Conservation (phyloP, 2,888 invertebrate genomes). For the Rotaria macrura region DNA sequence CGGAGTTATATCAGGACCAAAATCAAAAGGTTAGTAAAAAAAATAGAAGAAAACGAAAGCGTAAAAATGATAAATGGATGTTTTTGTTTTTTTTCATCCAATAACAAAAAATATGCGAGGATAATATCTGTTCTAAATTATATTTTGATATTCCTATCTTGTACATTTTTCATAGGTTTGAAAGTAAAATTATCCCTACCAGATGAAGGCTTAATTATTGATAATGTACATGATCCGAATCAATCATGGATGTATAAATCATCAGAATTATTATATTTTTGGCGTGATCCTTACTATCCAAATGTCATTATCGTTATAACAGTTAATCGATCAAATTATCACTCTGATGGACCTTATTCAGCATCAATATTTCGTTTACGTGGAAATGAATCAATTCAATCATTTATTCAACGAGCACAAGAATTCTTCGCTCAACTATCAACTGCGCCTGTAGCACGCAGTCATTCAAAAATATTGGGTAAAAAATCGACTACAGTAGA, state of each 20-base stretch:
- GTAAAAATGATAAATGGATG: too few relatives aligned
- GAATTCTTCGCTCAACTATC: neutral
- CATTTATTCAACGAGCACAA: neutral
- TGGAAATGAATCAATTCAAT: neutral
- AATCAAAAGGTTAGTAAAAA: neutral
- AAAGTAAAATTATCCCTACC: neutral
- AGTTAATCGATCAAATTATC: neutral
- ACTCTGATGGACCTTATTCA: neutral
- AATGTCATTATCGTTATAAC: neutral
- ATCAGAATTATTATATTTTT: slow-evolving; percentile 7
- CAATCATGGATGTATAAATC: slow-evolving; percentile 14
- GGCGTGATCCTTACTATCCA: neutral
- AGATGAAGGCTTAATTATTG: slow-evolving; percentile 5
- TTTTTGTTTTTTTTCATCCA: too few relatives aligned
- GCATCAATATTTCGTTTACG: slow-evolving; percentile 16
- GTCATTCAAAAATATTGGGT: neutral
- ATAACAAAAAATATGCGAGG: too few relatives aligned
- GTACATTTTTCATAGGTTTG: neutral
- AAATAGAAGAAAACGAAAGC: too few relatives aligned
- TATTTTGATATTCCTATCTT: neutral
- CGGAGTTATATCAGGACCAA: neutral
- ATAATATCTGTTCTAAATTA: neutral
- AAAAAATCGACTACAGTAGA: neutral
- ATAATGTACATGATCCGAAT: neutral
- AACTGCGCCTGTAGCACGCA: neutral